Conservation (phyloP, 1,140 invertebrate species). For the Drosophila takahashii region DNA sequence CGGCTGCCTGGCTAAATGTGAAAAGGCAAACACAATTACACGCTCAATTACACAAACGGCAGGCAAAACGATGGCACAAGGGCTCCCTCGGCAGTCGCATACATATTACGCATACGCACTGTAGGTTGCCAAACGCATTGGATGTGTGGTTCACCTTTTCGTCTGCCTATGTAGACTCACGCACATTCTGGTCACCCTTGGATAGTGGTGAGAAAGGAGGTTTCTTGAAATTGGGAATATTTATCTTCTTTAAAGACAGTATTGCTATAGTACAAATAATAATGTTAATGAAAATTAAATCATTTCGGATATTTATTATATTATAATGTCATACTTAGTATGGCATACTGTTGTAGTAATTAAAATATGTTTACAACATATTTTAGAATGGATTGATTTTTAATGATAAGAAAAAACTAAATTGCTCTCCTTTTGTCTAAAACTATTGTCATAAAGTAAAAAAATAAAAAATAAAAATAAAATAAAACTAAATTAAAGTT, state of each 20-base stretch:
- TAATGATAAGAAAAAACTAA: too few relatives aligned
- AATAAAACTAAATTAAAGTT: too few relatives aligned
- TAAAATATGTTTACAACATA: too few relatives aligned
- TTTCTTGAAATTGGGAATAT: neutral
- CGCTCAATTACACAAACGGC: constrained; percentile 58
- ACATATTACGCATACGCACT: constrained; percentile 52
- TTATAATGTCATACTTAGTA: too few relatives aligned
- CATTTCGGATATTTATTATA: too few relatives aligned
- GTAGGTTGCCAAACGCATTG: constrained; percentile 37
- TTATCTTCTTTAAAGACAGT: neutral
- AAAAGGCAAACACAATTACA: constrained; percentile 62
- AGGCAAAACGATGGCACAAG: constrained; percentile 17
- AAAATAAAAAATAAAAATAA: too few relatives aligned
- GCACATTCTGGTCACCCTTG: neutral
- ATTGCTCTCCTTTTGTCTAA: too few relatives aligned
- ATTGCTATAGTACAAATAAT: too few relatives aligned
- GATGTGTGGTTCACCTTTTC: constrained; percentile 26
- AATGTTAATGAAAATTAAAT: too few relatives aligned
- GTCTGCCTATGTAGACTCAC: neutral
- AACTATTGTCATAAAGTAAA: too few relatives aligned
- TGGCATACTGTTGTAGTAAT: too few relatives aligned
- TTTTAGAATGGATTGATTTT: too few relatives aligned
- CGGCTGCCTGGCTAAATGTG: constrained; percentile 44
- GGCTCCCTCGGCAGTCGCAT: neutral
- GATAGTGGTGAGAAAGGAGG: neutral